A percentile compares a stretch with the other conserved stretches of the same genome.
Evolutionary conservation across 2,113 vertebrate genomes (phyloP).

Genomic region (Stictonetta naevosa): DNA sequence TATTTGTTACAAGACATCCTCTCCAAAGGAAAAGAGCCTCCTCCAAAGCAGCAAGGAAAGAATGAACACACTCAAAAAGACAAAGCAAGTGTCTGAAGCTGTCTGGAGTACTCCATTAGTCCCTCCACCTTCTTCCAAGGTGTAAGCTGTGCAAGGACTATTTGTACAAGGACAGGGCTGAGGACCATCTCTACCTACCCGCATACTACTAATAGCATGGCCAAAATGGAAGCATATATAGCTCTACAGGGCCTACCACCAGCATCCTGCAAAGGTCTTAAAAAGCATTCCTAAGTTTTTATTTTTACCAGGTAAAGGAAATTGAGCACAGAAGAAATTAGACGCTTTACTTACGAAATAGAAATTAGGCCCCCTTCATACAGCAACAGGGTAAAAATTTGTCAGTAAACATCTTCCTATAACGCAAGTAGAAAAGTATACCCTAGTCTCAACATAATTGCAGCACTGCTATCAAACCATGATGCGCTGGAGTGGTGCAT

Average conservation of each 20-base stretch:
- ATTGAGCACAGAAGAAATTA: neutral
- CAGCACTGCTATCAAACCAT: neutral
- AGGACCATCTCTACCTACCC: neutral
- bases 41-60: neutral
- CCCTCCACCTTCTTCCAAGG: neutral
- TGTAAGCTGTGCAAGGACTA: neutral
- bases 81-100: neutral
- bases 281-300: fast-evolving
- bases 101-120: neutral
- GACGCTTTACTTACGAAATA: neutral
- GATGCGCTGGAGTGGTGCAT: neutral
- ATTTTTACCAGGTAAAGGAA: neutral
- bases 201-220: neutral
- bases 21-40: neutral
- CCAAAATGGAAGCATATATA: neutral
- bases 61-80: neutral
- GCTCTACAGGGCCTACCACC: neutral
- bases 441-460: neutral
- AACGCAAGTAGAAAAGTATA: neutral
- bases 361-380: neutral
- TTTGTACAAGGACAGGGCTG: neutral
- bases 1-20: neutral
- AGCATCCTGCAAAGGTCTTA: neutral
- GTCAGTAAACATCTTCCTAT: neutral
- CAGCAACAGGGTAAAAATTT: neutral